Evolutionary conservation across 2,888 invertebrate species (phyloP).

Genomic region (Nematopogon swammerdamellus): DNA sequence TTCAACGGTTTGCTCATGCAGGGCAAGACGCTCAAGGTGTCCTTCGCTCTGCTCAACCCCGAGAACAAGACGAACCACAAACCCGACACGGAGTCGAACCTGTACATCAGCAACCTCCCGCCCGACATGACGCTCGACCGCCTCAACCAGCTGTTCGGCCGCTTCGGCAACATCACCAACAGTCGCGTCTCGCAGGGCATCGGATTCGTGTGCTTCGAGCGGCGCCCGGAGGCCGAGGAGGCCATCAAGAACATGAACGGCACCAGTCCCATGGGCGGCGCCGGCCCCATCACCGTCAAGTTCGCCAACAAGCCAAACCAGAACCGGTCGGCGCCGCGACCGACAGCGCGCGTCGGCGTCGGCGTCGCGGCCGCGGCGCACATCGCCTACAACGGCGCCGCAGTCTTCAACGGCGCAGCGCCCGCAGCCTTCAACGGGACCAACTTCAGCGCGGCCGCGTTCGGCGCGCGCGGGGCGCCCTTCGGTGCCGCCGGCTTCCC

Average conservation of each 20-base stretch:
- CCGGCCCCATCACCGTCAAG: slow-evolving; percentile 46
- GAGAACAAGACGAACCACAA: slow-evolving; percentile 51
- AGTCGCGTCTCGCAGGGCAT: slow-evolving; percentile 51
- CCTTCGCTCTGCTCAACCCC: slow-evolving; percentile 50
- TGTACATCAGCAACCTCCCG: slow-evolving; percentile 51
- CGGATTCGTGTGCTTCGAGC: slow-evolving; percentile 50
- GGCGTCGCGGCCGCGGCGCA: slow-evolving; percentile 20
- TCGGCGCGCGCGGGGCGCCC: slow-evolving; percentile 34
- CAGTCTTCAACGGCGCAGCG: slow-evolving; percentile 36
- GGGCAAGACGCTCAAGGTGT: slow-evolving; percentile 51
- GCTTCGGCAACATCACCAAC: slow-evolving; percentile 46
- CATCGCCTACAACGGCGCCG: slow-evolving; percentile 38
- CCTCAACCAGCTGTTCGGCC: slow-evolving; percentile 39
- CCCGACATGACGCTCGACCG: slow-evolving; percentile 52
- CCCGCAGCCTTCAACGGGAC: slow-evolving; percentile 39
- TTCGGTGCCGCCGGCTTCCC: slow-evolving; percentile 37
- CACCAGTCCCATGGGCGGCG: slow-evolving; percentile 37
- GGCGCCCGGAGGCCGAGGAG: slow-evolving; percentile 43
- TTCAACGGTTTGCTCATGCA: slow-evolving; percentile 54
- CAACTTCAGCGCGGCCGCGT: slow-evolving; percentile 30
- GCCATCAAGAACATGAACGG: slow-evolving; percentile 47
- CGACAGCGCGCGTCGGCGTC: slow-evolving; percentile 30
- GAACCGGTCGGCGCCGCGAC: slow-evolving; percentile 40
- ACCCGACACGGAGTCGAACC: slow-evolving; percentile 49
- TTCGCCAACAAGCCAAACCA: slow-evolving; percentile 48